Evolutionary conservation across 2,113 vertebrate species (phyloP).

Genomic region (Emydocephalus ijimae): DNA sequence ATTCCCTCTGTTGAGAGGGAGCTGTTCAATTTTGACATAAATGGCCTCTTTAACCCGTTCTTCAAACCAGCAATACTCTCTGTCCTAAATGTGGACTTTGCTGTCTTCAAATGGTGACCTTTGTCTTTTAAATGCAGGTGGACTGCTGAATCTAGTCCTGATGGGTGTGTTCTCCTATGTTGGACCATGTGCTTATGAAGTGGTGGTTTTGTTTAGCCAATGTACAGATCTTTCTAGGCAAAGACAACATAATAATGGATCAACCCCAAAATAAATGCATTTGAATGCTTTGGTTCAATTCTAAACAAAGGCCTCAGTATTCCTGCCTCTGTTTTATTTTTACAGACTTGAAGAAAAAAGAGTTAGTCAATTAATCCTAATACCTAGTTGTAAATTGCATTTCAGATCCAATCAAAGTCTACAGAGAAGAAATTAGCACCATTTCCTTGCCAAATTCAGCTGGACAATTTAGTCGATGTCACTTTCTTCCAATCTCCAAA

Average conservation of each 20-base stretch:
- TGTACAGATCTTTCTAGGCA: not conserved
- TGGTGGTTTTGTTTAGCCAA: too few relatives aligned
- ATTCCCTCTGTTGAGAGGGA: too few relatives aligned
- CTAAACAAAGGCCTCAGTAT: constrained; percentile 40
- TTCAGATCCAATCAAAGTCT: constrained; percentile 36
- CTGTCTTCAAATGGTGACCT: too few relatives aligned
- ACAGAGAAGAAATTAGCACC: not conserved
- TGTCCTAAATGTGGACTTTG: too few relatives aligned
- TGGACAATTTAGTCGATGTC: constrained; percentile 52
- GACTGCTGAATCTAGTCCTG: too few relatives aligned
- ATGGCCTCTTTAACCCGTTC: too few relatives aligned
- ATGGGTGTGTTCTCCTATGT: too few relatives aligned
- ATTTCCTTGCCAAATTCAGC: constrained; percentile 39
- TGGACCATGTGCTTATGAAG: too few relatives aligned
- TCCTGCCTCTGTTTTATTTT: constrained; percentile 33
- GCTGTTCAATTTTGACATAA: too few relatives aligned
- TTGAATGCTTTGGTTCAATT: constrained; percentile 21
- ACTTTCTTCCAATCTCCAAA: constrained; percentile 48
- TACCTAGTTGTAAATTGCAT: constrained; percentile 46
- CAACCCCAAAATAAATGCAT: constrained; percentile 23
- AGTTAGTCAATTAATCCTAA: constrained; percentile 55
- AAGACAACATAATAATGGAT: not conserved
- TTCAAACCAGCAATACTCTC: too few relatives aligned
- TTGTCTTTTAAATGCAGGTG: too few relatives aligned
- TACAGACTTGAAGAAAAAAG: constrained; percentile 8